Conservation (phyloP, 2,113 vertebrate genomes). For the Herpetotheres cachinnans region DNA sequence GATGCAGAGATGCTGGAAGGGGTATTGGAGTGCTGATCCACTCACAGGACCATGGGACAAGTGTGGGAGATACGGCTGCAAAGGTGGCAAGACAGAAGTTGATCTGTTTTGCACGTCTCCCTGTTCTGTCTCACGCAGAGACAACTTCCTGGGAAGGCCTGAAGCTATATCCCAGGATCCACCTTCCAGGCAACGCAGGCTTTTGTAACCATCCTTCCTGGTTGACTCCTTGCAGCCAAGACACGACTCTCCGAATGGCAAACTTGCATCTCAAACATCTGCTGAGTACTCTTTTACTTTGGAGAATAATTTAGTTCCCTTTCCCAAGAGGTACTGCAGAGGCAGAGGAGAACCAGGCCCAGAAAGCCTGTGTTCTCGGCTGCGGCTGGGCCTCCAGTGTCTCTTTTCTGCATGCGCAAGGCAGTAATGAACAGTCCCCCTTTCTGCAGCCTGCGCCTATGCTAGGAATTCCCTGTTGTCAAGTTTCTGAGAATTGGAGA, state of each 20-base stretch:
- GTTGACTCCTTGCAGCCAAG: conserved; percentile 47
- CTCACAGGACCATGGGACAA: neutral
- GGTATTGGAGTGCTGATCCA: neutral
- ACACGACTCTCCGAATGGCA: conserved; percentile 29
- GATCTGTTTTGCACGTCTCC: neutral
- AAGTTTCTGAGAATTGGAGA: conserved; percentile 73
- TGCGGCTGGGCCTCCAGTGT: conserved; percentile 78
- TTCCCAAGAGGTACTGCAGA: conserved; percentile 85
- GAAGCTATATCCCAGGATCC: conserved; percentile 52
- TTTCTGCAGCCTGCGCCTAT: conserved; percentile 83
- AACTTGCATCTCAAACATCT: conserved; percentile 46
- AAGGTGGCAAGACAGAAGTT: neutral
- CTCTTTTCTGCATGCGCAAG: conserved; percentile 73
- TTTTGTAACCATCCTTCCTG: conserved; percentile 51
- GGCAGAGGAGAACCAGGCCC: conserved; percentile 68
- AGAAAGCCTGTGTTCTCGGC: conserved; percentile 75
- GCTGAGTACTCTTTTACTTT: conserved; percentile 44
- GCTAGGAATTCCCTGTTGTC: conserved; percentile 76
- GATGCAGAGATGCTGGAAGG: neutral
- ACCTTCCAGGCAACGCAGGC: conserved; percentile 59
- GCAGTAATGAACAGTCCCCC: conserved; percentile 73
- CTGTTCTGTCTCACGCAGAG: conserved; percentile 27
- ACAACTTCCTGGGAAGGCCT: conserved; percentile 59
- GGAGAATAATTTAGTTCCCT: conserved; percentile 70
- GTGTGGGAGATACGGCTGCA: neutral